These are phyloP conservation scores for Lithobates pipiens DNA, from an alignment of 2,797 vertebrate species.

Conservation along the genomic window DNA sequence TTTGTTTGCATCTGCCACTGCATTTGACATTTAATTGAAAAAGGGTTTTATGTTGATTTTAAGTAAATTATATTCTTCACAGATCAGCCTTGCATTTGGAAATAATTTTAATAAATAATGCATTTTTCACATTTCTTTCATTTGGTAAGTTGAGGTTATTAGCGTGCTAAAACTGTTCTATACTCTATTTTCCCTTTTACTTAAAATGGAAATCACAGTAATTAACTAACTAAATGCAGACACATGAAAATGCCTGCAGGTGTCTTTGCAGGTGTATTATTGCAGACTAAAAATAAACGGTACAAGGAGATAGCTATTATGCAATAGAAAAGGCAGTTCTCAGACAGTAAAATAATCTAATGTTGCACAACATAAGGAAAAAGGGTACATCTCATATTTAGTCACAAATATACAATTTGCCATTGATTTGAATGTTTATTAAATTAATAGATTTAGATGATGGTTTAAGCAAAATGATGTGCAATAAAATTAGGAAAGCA, in stretches of 20 bases:
- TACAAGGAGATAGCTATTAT: no score
- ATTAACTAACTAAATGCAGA: background rate
- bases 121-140: background rate
- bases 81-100: background rate
- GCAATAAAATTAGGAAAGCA: no score
- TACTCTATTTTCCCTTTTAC: background rate
- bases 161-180: background rate
- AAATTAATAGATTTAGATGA: no score
- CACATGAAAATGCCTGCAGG: background rate
- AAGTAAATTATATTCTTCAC: background rate
- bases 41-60: background rate
- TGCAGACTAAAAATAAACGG: background rate
- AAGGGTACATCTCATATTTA: no score
- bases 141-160: background rate
- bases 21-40: background rate
- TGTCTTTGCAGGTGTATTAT: background rate
- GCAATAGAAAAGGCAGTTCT: no score
- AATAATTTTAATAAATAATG: background rate
- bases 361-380: no score
- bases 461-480: no score
- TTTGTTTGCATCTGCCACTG: no score
- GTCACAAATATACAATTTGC: no score
- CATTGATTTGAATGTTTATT: no score
- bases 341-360: no score
- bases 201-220: background rate